These are phyloP conservation scores for Lepeophtheirus nordmannii DNA, from an alignment of 2,888 invertebrate species.

Conservation along the genomic window DNA sequence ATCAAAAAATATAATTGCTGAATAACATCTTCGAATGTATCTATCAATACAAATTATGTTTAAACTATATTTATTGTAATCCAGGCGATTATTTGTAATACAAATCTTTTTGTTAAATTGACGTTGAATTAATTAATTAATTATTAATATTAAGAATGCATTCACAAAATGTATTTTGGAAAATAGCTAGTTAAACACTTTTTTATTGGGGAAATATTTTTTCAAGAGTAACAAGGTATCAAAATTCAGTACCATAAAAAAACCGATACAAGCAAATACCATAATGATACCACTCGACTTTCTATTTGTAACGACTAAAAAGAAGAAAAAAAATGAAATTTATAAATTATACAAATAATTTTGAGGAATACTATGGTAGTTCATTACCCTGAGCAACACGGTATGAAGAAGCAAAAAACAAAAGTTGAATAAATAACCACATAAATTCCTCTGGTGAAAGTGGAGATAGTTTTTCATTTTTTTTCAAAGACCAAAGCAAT, in stretches of 20 bases:
- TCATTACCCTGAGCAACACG: constrained; percentile 8
- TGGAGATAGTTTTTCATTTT: not conserved
- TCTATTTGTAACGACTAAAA: not conserved
- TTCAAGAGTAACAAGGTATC: not conserved
- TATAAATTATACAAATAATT: not conserved
- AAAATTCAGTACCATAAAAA: not conserved
- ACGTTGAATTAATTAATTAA: too few species aligned
- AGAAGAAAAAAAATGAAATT: not conserved
- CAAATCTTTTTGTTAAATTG: too few species aligned
- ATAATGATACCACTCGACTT: not conserved
- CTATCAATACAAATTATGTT: too few species aligned
- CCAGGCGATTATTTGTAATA: too few species aligned
- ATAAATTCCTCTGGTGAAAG: constrained; percentile 2
- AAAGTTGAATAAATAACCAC: constrained; percentile 12
- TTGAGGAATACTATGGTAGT: not conserved
- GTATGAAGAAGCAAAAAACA: not conserved
- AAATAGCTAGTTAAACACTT: too few species aligned
- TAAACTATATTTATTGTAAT: too few species aligned
- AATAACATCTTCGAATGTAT: too few species aligned
- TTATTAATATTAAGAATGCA: too few species aligned
- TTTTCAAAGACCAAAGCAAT: not conserved
- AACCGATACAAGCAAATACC: not conserved
- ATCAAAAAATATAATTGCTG: too few species aligned
- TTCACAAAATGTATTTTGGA: too few species aligned
- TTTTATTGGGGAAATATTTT: too few species aligned